A percentile compares a stretch with the other conserved stretches of the same genome.
phyloP scores from a whole-genome alignment of 2,888 invertebrate genomes.

The Aproaerema taeniolella region DNA sequence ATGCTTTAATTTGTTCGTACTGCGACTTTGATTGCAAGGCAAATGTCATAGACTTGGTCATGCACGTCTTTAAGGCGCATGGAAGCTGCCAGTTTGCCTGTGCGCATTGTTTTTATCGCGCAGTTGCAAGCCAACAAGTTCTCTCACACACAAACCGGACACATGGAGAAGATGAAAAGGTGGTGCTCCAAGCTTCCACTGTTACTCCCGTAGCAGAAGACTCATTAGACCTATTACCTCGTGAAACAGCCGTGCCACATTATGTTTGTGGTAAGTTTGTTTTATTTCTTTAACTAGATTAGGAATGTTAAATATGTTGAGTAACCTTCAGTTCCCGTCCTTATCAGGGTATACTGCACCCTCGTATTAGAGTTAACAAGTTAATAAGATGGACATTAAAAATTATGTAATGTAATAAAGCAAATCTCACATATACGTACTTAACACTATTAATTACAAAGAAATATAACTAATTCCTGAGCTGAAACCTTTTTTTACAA shows the following conservation, averaged over 20 bases:
- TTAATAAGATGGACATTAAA: no score
- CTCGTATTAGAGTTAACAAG: no score
- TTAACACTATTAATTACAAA: no score
- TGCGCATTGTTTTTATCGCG: slow-evolving; percentile 82
- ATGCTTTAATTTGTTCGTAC: slow-evolving; percentile 77
- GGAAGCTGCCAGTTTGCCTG: slow-evolving; percentile 80
- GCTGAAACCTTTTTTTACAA: no score
- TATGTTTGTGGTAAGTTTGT: slow-evolving; percentile 46
- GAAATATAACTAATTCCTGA: no score
- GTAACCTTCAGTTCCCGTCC: no score
- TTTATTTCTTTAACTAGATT: not conserved
- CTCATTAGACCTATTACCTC: slow-evolving; percentile 31
- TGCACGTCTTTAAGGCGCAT: slow-evolving; percentile 80
- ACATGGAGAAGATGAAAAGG: slow-evolving; percentile 34
- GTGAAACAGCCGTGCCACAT: slow-evolving; percentile 49
- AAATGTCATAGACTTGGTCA: slow-evolving; percentile 57
- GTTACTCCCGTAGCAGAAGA: slow-evolving; percentile 25
- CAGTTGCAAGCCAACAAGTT: slow-evolving; percentile 77
- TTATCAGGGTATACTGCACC: no score
- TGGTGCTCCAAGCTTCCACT: slow-evolving; percentile 28
- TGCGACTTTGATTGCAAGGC: slow-evolving; percentile 62
- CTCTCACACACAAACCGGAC: slow-evolving; percentile 72
- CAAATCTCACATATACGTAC: no score
- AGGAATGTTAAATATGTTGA: not conserved
- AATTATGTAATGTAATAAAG: no score